These are phyloP conservation scores for Sebastes dallii DNA, from an alignment of 2,797 vertebrate species.

Conservation along the genomic window DNA sequence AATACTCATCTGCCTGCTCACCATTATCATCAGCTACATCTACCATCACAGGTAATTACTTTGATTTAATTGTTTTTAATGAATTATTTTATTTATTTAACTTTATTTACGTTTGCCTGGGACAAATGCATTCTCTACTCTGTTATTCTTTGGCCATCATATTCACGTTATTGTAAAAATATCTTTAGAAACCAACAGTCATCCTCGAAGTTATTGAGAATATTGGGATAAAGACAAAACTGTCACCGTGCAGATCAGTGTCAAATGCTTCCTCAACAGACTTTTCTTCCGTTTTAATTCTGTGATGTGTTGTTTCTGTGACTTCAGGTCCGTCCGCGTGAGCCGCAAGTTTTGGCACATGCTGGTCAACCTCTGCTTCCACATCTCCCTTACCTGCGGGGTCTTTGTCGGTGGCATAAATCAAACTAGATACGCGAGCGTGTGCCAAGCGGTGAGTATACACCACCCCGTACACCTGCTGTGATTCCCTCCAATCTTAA, in stretches of 20 bases:
- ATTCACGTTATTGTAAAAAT: neutral
- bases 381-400: conserved; percentile 91
- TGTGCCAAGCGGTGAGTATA: conserved; percentile 96
- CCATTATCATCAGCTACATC: conserved; percentile 89
- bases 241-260: neutral
- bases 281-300: neutral
- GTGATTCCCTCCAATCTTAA: neutral
- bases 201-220: neutral
- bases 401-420: conserved; percentile 94
- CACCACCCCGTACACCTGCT: neutral
- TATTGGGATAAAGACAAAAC: neutral
- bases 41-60: conserved; percentile 92
- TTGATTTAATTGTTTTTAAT: neutral
- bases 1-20: conserved; percentile 88
- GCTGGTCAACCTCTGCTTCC: conserved; percentile 95
- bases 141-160: neutral
- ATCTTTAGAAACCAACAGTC: neutral
- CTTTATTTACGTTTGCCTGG: neutral
- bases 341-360: conserved; percentile 98
- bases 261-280: neutral
- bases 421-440: conserved; percentile 88
- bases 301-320: neutral
- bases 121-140: neutral
- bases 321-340: conserved; percentile 89
- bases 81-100: accelerated